Conservation (phyloP, 2,113 vertebrate genomes). For the Guaruba guarouba region DNA sequence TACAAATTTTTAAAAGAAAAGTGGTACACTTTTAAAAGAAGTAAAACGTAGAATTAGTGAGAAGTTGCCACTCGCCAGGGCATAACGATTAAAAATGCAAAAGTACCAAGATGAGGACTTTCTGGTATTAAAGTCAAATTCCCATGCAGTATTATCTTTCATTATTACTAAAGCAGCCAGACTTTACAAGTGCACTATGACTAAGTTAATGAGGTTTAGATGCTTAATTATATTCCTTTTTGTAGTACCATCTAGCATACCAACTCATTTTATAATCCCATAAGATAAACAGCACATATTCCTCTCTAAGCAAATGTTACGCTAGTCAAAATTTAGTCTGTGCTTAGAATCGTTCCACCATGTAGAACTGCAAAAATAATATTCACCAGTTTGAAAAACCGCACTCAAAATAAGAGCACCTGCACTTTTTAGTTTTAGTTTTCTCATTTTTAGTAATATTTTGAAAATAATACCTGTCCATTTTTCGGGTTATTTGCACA, state of each 20-base stretch:
- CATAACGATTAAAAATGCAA: neutral
- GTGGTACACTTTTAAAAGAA: accelerated
- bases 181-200: neutral
- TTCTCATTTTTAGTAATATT: conserved; percentile 2
- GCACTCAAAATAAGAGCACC: neutral
- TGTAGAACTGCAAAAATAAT: neutral
- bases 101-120: neutral
- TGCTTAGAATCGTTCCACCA: neutral
- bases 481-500: conserved; percentile 23
- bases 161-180: neutral
- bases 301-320: neutral
- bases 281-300: neutral
- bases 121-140: neutral
- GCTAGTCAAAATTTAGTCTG: neutral
- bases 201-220: neutral
- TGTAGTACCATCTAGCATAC: neutral
- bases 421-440: neutral
- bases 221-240: neutral
- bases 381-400: neutral
- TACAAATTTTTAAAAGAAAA: neutral
- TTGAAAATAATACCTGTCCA: neutral
- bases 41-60: neutral
- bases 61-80: neutral
- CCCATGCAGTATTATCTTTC: neutral
- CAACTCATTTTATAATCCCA: neutral